phyloP scores from a whole-genome alignment of 2,797 vertebrate species.

The Pseudochromis fuscus region DNA sequence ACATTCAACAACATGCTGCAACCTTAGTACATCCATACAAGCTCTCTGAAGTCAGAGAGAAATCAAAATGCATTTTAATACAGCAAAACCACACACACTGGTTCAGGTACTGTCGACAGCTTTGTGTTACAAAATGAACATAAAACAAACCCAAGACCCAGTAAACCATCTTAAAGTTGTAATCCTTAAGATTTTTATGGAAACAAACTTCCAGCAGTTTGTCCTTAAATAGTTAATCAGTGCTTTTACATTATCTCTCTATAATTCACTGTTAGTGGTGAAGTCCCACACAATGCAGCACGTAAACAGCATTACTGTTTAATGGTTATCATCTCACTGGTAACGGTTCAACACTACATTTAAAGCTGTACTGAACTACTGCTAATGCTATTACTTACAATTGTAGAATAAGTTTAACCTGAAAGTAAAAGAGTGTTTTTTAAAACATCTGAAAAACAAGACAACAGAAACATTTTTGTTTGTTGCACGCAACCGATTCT shows the following conservation, averaged over 20 bases:
- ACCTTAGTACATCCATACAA: conserved; percentile 1
- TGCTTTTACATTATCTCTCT: background rate
- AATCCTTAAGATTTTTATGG: background rate
- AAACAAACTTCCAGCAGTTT: background rate
- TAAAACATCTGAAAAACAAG: background rate
- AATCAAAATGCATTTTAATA: background rate
- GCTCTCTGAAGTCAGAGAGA: background rate
- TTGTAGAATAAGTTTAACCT: background rate
- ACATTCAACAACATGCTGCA: conserved; percentile 31
- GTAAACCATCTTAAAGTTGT: background rate
- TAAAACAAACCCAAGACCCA: background rate
- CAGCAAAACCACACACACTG: conserved; percentile 4
- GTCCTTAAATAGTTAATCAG: background rate
- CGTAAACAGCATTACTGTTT: no score
- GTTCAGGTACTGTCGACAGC: background rate
- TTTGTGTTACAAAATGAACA: background rate
- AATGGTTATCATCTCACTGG: no score
- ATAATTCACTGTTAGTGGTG: background rate
- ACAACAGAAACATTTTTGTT: no score
- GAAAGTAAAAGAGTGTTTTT: background rate
- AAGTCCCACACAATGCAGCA: no score
- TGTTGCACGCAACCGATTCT: no score
- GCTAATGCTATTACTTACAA: background rate
- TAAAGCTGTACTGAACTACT: background rate
- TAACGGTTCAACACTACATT: no score